Base-by-base conservation (phyloP, 2,888 invertebrate species). In the Heliconius aoede region DNA sequence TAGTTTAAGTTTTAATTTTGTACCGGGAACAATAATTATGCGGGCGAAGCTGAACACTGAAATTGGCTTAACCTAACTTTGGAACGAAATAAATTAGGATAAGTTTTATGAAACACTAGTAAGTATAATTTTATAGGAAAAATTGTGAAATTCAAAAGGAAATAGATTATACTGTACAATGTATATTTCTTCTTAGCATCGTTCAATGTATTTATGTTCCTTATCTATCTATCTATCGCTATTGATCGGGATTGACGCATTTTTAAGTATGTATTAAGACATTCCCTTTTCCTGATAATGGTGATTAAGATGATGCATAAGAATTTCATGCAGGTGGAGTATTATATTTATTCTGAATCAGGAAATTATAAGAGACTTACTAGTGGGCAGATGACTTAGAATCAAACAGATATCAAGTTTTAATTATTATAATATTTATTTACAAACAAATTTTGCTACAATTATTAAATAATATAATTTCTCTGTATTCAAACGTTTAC, bases 51-150 rank as follows among this genome's bases (percentile, higher is more conserved):
- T 72, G 60, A 60, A 60, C 36, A 40, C 40, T 58, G 40, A 72
- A 69, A 69, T 69, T 69, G 69, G 69, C 69, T 69, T 69, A 69
- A 69, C 69, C 69, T 55, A 69, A 69, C 69, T 69, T 69, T 69
- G 30, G 30, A 69, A 55, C 69, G 32, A 69, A 55, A 69, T 69
- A 69, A 69, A 69, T 69, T 69, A 69, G 55, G 69, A 55, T 69
- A 69, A 69, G 69, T 69, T 55, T 32, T 69, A 69, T 69, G 69
- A 69, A 69, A 69, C 55, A 69, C 30, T 55, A 55, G 30, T 13
- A 15, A 24, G 1, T 36, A 51, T 30, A n/a, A 28, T 30, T 30
- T 69, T 55, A 30, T 8, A 60, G 36, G 30, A 13, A 11, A 72
- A 72, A 40, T 30, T 60, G 21, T 13, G 1, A 9, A 21, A 13